Evolutionary conservation across 2,888 invertebrate genomes (phyloP), one percentile per base, ranked within the genome.

Genomic region (Xylota segnis): DNA sequence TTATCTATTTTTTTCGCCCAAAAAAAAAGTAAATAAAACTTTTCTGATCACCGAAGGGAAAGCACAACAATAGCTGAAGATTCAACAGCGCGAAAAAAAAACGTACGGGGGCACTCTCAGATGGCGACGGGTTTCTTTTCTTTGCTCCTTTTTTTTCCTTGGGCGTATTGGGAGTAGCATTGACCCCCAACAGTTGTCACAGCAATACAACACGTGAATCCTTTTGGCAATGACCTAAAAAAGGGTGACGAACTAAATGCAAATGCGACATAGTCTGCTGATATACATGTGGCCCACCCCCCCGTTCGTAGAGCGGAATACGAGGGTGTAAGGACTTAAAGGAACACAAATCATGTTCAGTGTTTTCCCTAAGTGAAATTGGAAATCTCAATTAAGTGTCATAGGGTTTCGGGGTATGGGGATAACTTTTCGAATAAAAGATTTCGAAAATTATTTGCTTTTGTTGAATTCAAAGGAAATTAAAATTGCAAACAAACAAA

Each of bases 201-300:
- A 9, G 10, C 37, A 7, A 32, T 58, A 12, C 4, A 18, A 37
- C 58, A 58, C 18, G 27, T 16, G 58, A 58, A 37, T 40, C 58
- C 58, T 58, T 45, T 29, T 63, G 63, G n/a, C 63, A 32, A 29
- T 29, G 43, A 61, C 59, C 59, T 59, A 59, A n/a, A 27, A 40
- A 14, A 40, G 59, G 27, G 18, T 43, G 27, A 40, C 23, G 43
- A 40, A 59, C 59, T 23, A 12, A 32, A 10, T 32, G 56, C 14
- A 43, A 43, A 43, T 40, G 1, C 14, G n/a, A 14, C 43, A 34
- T 34, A 34, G 34, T 34, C 34, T 7, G 34, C 10, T n/a, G 40
- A n/a, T n/a, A 40, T n/a, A 40, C 40, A 12, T 40, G 5, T 10
- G 12, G 6, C 6, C 1, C n/a, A 2, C 32, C 1, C 32, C 10